These are phyloP conservation scores for Poeciliopsis occidentalis DNA, from an alignment of 2,113 vertebrate species.

Conservation along the genomic window DNA sequence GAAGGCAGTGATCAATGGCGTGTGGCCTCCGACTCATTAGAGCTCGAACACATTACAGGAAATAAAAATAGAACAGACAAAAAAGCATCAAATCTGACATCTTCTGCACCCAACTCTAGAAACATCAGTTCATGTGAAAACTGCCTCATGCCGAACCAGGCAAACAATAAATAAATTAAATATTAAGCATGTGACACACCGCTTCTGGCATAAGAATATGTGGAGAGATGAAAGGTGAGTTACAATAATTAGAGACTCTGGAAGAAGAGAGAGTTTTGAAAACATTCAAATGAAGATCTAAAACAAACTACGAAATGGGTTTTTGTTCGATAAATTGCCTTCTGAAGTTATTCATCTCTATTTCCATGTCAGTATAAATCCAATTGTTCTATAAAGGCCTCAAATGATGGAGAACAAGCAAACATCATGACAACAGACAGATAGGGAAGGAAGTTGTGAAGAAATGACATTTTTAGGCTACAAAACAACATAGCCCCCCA, in stretches of 20 bases:
- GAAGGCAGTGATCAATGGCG: constrained; percentile 61
- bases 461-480: too few relatives aligned
- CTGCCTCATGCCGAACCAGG: not conserved
- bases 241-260: constrained; percentile 40
- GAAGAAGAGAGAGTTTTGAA: too few relatives aligned
- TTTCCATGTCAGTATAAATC: too few relatives aligned
- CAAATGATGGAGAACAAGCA: too few relatives aligned
- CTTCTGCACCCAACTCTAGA: not conserved
- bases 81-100: constrained; percentile 34
- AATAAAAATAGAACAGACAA: constrained; percentile 62
- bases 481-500: too few relatives aligned
- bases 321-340: too few relatives aligned
- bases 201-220: constrained; percentile 7
- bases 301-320: too few relatives aligned
- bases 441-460: too few relatives aligned
- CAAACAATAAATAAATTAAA: constrained; percentile 2
- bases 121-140: not conserved
- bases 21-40: constrained; percentile 61
- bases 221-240: constrained; percentile 54
- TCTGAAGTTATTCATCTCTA: too few relatives aligned
- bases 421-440: too few relatives aligned
- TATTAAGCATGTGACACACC: not conserved
- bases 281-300: too few relatives aligned
- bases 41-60: constrained; percentile 37
- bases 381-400: too few relatives aligned